These are phyloP conservation scores for Labroides dimidiatus DNA, from an alignment of 2,797 vertebrate species.

Conservation along the genomic window DNA sequence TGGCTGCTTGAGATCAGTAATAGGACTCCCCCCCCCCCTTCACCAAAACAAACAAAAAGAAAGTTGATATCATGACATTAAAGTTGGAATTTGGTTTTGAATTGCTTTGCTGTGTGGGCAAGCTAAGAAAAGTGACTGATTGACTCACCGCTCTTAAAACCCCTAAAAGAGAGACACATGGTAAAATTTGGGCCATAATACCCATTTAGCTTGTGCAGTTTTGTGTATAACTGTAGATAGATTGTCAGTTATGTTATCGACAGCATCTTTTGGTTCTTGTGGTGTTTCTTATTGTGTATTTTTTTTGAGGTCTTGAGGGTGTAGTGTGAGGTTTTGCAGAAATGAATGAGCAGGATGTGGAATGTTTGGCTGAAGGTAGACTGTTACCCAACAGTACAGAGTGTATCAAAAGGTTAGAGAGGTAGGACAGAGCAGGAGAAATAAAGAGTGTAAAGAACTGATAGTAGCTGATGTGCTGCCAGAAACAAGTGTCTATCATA, in stretches of 20 bases:
- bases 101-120: neutral
- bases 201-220: constrained; percentile 26
- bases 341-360: neutral
- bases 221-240: constrained; percentile 20
- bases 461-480: constrained; percentile 10
- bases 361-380: constrained; percentile 8
- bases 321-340: neutral
- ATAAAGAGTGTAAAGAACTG: neutral
- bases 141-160: constrained; percentile 7
- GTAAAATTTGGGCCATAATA: neutral
- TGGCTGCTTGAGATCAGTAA: neutral
- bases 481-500: neutral
- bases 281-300: constrained; percentile 15
- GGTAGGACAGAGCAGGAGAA: constrained; percentile 9
- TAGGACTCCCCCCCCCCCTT: neutral
- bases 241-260: constrained; percentile 11
- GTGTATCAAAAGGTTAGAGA: constrained; percentile 14
- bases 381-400: constrained; percentile 20
- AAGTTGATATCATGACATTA: constrained; percentile 12
- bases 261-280: constrained; percentile 10
- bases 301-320: constrained; percentile 12
- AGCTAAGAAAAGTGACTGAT: constrained; percentile 18
- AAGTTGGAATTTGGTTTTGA: constrained; percentile 14
- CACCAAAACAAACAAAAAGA: no score
- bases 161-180: constrained; percentile 7